These are phyloP conservation scores for Augochlora pura DNA, from an alignment of 1,140 invertebrate genomes.

Conservation along the genomic window DNA sequence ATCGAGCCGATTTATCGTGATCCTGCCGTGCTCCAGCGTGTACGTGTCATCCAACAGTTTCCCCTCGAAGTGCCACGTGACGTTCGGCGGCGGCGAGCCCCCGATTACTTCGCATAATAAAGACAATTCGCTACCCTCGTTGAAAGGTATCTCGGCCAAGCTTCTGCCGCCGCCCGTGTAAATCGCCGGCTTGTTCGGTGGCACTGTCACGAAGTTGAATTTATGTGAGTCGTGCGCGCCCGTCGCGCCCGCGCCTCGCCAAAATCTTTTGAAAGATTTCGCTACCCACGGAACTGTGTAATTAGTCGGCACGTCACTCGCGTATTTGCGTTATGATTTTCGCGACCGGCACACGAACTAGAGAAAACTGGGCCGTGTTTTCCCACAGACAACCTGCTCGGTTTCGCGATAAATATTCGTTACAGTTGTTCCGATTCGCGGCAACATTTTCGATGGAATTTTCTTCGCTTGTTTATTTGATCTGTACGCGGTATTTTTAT, in stretches of 20 bases:
- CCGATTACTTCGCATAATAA: slow-evolving; percentile 85
- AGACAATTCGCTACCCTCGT: slow-evolving; percentile 86
- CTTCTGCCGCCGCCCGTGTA: slow-evolving; percentile 86
- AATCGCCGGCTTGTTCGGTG: slow-evolving; percentile 90
- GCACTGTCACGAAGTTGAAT: slow-evolving; percentile 82
- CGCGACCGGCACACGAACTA: too few relatives aligned
- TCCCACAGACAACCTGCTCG: too few relatives aligned
- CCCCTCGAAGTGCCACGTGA: slow-evolving; percentile 75
- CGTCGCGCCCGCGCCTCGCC: too few relatives aligned
- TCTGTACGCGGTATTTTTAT: too few relatives aligned
- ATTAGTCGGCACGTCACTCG: neutral
- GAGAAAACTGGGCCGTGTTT: too few relatives aligned
- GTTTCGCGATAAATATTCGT: too few relatives aligned
- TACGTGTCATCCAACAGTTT: slow-evolving; percentile 66
- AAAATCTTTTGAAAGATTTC: neutral
- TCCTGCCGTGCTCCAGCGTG: slow-evolving; percentile 58
- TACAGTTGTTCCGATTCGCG: too few relatives aligned
- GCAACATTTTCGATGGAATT: too few relatives aligned
- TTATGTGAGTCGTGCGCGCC: neutral
- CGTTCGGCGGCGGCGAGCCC: slow-evolving; percentile 77
- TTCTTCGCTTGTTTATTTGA: too few relatives aligned
- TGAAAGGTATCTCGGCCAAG: slow-evolving; percentile 86
- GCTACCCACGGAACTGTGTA: too few relatives aligned
- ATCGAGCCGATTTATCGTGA: slow-evolving; percentile 72
- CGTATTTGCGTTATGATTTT: too few relatives aligned